Percentiles rank a stretch among this genome's conserved stretches.
Evolutionary conservation across 2,113 vertebrate genomes (phyloP).

Genomic region (Columbina picui): DNA sequence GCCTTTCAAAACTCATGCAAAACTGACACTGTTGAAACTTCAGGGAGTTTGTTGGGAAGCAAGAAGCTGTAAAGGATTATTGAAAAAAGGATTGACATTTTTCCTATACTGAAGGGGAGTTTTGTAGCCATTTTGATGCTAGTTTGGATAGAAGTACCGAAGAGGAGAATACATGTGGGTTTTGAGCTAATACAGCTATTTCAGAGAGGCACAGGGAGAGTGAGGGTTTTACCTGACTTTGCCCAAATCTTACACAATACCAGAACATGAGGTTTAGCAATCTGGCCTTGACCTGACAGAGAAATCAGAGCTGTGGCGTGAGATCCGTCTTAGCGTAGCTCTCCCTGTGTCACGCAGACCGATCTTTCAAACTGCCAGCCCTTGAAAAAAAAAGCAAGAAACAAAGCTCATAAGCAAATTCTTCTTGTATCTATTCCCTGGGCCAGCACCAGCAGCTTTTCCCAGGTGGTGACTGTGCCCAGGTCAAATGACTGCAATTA

Average conservation of each 20-base stretch:
- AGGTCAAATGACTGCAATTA: neutral
- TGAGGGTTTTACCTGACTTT: neutral
- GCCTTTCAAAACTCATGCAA: neutral
- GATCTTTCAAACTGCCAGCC: neutral
- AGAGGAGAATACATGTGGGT: neutral
- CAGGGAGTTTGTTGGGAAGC: neutral
- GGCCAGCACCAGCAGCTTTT: neutral
- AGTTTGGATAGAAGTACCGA: neutral
- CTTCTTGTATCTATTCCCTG: neutral
- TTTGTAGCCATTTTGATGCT: neutral
- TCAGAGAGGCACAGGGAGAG: neutral
- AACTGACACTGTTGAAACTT: neutral
- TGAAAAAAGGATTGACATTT: neutral
- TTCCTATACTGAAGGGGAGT: neutral
- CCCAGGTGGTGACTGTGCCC: neutral
- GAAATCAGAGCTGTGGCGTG: neutral
- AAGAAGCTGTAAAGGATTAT: neutral
- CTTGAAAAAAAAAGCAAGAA: neutral
- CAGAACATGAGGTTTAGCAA: neutral
- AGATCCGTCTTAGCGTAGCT: neutral
- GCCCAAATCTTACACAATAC: neutral
- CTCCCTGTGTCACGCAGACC: neutral
- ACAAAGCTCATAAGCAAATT: neutral
- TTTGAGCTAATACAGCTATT: neutral
- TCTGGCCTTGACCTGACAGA: neutral